A percentile compares a stretch with the other conserved stretches of the same genome.
Conservation (phyloP, 2,113 vertebrate genomes). For the Hyperopisus bebe region DNA sequence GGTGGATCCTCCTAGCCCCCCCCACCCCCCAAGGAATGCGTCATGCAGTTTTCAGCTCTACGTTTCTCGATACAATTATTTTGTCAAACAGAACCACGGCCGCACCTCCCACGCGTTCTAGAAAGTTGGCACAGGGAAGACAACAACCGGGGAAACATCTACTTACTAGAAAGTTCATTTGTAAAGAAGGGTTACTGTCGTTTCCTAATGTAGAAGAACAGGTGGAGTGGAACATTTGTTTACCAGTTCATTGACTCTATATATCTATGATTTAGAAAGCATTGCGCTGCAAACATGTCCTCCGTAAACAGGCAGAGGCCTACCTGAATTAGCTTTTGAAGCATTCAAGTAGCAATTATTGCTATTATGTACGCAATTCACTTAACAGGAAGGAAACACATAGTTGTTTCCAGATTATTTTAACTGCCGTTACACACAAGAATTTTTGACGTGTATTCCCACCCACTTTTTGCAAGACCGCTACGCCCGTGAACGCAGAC, state of each 20-base stretch:
- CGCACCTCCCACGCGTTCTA: not conserved
- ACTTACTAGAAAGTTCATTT: not conserved
- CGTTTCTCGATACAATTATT: not conserved
- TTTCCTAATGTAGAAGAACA: not conserved
- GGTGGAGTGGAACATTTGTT: not conserved
- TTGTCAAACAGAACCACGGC: not conserved
- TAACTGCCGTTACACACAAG: not conserved
- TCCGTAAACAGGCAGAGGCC: not conserved
- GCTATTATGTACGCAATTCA: not conserved
- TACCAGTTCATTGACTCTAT: not conserved
- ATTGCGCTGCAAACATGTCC: not conserved
- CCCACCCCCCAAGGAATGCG: not conserved
- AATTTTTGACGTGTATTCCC: not conserved
- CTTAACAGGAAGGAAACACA: not conserved
- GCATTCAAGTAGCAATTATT: not conserved
- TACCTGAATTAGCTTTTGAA: not conserved
- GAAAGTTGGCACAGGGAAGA: not conserved
- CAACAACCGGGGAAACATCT: not conserved
- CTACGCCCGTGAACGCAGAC: not conserved
- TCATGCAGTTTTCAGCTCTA: not conserved
- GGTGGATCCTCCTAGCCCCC: not conserved
- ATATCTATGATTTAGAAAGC: not conserved
- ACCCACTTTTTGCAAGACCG: not conserved
- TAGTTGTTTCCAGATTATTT: not conserved
- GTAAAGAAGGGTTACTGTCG: not conserved